These are phyloP conservation scores for Alfaro cultratus DNA, from an alignment of 2,797 vertebrate species.

Conservation along the genomic window DNA sequence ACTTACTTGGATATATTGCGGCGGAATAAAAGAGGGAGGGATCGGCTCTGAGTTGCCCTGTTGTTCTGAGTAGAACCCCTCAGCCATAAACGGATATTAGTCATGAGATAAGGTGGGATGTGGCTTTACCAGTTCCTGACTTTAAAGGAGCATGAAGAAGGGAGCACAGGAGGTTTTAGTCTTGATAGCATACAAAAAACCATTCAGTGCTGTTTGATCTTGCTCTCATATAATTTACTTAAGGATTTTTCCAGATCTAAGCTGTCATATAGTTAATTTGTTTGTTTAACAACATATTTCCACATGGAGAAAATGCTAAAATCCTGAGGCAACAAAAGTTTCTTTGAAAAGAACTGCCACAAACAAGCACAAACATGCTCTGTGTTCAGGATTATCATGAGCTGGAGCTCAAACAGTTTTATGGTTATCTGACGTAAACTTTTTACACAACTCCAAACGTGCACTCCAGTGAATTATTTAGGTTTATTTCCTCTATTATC, in stretches of 20 bases:
- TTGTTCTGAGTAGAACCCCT: slow-evolving; percentile 36
- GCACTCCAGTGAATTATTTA: background rate
- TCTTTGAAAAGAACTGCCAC: background rate
- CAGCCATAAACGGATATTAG: slow-evolving; percentile 35
- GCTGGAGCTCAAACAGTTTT: slow-evolving; percentile 6
- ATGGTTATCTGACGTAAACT: slow-evolving; percentile 9
- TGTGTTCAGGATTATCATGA: background rate
- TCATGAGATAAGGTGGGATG: slow-evolving; percentile 59
- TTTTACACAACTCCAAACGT: background rate
- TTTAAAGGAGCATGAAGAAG: slow-evolving; percentile 4
- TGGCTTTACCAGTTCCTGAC: slow-evolving; percentile 58
- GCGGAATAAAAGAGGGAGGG: slow-evolving; percentile 36
- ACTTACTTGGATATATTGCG: slow-evolving; percentile 8
- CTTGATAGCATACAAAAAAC: background rate
- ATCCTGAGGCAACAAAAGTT: slow-evolving; percentile 14
- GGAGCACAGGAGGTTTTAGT: slow-evolving; percentile 28
- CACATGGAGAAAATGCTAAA: slow-evolving; percentile 6
- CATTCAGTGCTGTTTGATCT: background rate
- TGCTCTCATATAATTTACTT: background rate
- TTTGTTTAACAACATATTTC: background rate
- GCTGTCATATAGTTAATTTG: background rate
- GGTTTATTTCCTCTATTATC: background rate
- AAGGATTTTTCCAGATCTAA: too few relatives aligned
- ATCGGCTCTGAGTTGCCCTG: background rate
- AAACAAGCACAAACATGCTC: slow-evolving; percentile 51